Evolutionary conservation across 1,140 invertebrate genomes (phyloP), one percentile per base, ranked within the genome.

Genomic region (Drosophila tropicalis): DNA sequence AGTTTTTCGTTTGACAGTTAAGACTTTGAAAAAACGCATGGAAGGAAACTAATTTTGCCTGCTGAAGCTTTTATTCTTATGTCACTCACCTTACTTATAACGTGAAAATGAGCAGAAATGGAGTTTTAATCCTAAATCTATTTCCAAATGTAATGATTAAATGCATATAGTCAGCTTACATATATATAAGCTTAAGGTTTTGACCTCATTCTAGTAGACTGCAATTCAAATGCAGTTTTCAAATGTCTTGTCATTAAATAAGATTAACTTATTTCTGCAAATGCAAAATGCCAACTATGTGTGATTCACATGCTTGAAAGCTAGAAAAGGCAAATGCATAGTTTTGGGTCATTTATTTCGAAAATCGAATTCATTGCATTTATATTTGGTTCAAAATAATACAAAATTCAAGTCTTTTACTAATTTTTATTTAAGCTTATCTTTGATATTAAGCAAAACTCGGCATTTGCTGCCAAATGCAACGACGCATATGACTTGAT

Each of bases 331-430:
- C 44, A 19, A 22, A 51, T 51, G 9, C 17, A 19, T 19, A 47
- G 10, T 47, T 47, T 47, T 47, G 17, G 44, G 44, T 17, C 17
- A 47, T 51, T 51, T 22, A 51, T 22, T 22, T 22, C 44, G 22
- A 22, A 51, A 51, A 51, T 22, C 19, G 3, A 51, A 22, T 51
- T 51, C 44, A 51, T 51, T 51, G 19, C 17, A 51, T 51, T 51
- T 51, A 9, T 22, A 17, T 51, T 51, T 51, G 9, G 17, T 51
- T 12, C 17, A 10, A 22, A 39, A 39, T 39, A 12, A 13, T 39
- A 7, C 41, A 47, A 17, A 12, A 39, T 39, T 17, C 44, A 47
- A 17, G 7, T 51, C 3, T 51, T 22, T 22, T 51, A 51, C 17
- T 12, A 10, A 51, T 12, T 51, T 51, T 51, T 51, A 19, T 22